These are phyloP conservation scores for Reticulitermes speratus DNA, from an alignment of 1,140 invertebrate species.

Conservation along the genomic window DNA sequence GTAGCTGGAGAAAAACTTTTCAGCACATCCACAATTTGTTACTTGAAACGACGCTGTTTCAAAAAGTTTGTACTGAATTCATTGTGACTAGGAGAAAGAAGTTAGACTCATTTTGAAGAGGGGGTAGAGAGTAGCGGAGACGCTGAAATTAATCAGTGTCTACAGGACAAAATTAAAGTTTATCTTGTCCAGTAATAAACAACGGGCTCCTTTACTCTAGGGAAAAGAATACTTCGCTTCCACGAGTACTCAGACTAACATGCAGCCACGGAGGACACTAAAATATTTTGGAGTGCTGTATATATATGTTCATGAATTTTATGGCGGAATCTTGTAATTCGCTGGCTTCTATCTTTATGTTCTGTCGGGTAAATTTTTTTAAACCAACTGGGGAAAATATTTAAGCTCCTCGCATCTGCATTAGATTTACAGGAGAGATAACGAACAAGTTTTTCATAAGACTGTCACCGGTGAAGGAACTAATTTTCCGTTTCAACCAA, in stretches of 20 bases:
- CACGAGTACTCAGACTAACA: too few species aligned
- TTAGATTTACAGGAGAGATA: too few species aligned
- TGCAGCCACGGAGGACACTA: background rate
- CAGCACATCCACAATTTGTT: slow-evolving; percentile 5
- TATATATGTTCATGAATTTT: background rate
- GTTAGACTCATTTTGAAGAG: background rate
- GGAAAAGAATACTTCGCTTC: background rate
- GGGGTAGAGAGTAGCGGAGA: background rate
- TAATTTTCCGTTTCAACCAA: too few species aligned
- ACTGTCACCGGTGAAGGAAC: too few species aligned
- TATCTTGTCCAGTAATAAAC: background rate
- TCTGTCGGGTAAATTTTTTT: too few species aligned
- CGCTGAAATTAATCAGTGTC: background rate
- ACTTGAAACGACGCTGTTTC: background rate
- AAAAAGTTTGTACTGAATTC: background rate
- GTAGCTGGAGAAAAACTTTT: background rate
- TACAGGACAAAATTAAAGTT: slow-evolving; percentile 3
- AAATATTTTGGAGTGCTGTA: background rate
- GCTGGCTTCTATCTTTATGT: background rate
- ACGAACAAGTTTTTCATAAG: too few species aligned
- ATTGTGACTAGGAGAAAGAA: background rate
- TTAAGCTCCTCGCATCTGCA: too few species aligned
- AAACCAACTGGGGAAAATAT: too few species aligned
- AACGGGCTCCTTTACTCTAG: background rate
- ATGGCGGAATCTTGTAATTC: background rate